A percentile compares a stretch with the other conserved stretches of the same genome.
Conservation (phyloP, 1,140 invertebrate genomes). For the Trinorchestia longiramus region DNA sequence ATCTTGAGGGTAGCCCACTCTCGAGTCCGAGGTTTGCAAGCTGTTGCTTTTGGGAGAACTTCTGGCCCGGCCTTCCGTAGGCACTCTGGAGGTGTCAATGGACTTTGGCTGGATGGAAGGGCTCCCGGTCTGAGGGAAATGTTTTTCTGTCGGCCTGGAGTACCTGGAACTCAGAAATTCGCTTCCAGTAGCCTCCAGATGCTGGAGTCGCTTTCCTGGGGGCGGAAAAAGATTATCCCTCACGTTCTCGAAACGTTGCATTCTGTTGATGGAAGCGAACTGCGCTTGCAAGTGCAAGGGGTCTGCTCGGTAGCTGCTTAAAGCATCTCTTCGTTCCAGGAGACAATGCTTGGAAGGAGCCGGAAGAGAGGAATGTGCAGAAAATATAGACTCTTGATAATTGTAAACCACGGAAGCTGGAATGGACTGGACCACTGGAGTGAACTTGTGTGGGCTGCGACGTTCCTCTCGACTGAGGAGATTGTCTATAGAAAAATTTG, state of each 20-base stretch:
- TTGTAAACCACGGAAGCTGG: not conserved
- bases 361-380: not conserved
- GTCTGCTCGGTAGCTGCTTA: not conserved
- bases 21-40: not conserved
- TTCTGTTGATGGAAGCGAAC: not conserved
- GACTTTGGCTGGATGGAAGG: not conserved
- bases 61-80: too few species aligned
- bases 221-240: not conserved
- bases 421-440: not conserved
- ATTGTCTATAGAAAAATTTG: constrained; percentile 29
- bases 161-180: not conserved
- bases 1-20: not conserved
- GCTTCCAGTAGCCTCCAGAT: not conserved
- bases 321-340: not conserved
- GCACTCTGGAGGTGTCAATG: too few species aligned
- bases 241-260: not conserved
- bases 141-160: not conserved
- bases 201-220: not conserved
- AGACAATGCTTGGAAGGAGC: not conserved
- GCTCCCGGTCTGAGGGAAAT: not conserved
- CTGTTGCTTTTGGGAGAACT: not conserved
- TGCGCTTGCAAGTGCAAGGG: not conserved
- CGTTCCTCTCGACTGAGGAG: not conserved
- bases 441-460: not conserved
- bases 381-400: not conserved